Evolutionary conservation across 2,888 invertebrate species (phyloP).

Genomic region (Polylopha cassiicola): DNA sequence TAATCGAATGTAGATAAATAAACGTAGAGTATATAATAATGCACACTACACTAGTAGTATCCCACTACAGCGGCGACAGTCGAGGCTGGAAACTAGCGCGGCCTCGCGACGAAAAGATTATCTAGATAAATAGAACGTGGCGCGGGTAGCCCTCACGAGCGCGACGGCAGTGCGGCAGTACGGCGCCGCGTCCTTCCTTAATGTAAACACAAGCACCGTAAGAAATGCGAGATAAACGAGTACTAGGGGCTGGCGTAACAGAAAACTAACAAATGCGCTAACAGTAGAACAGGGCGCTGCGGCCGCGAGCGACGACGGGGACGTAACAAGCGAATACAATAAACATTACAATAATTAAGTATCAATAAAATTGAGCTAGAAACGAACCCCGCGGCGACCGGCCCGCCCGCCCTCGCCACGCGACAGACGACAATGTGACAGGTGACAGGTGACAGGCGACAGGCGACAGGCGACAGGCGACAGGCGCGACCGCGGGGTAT

Average conservation of each 20-base stretch:
- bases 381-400: conserved; percentile 42
- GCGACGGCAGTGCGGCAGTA: conserved; percentile 4
- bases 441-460: conserved; percentile 27
- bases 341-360: conserved; percentile 50
- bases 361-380: conserved; percentile 74
- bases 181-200: conserved; percentile 26
- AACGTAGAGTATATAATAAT: conserved; percentile 10
- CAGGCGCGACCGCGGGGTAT: conserved; percentile 6
- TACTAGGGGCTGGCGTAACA: conserved; percentile 46
- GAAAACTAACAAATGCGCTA: conserved; percentile 12
- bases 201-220: conserved; percentile 53
- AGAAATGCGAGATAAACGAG: conserved; percentile 60
- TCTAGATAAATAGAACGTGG: not conserved
- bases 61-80: too few species aligned
- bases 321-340: conserved; percentile 63
- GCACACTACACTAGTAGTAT: conserved; percentile 10
- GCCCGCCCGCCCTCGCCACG: conserved; percentile 17
- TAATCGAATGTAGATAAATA: conserved; percentile 11
- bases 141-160: conserved; percentile 2
- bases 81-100: conserved; percentile 5
- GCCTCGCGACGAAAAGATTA: too few species aligned
- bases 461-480: conserved; percentile 16
- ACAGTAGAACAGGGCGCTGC: conserved; percentile 15
- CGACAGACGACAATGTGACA: conserved; percentile 26
- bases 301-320: conserved; percentile 19